Percentiles rank a stretch among this genome's conserved stretches.
Evolutionary conservation across 1,140 invertebrate species (phyloP).

Genomic region (Campodea augens): DNA sequence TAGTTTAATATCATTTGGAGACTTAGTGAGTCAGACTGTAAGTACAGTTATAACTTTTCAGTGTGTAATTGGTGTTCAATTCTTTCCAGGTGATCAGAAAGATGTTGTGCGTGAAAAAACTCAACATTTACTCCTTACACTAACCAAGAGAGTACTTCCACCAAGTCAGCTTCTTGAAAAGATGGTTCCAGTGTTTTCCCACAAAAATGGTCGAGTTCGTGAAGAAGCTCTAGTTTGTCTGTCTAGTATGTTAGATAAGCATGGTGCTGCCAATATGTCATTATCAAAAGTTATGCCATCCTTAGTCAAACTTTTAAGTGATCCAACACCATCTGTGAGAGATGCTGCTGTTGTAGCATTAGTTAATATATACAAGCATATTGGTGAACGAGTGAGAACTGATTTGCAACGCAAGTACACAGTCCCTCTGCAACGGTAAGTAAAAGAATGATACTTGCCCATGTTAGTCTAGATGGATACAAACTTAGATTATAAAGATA

Average conservation of each 20-base stretch:
- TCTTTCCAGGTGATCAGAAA: conserved; percentile 46
- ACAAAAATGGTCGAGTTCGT: conserved; percentile 70
- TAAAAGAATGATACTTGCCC: no score
- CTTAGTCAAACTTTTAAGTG: conserved; percentile 66
- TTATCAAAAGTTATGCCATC: conserved; percentile 61
- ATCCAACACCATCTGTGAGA: conserved; percentile 68
- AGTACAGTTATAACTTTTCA: no score
- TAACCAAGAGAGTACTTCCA: conserved; percentile 55
- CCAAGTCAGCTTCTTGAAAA: conserved; percentile 64
- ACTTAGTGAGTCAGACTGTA: no score
- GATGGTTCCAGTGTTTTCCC: conserved; percentile 47
- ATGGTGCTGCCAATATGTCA: conserved; percentile 60
- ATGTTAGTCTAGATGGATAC: no score
- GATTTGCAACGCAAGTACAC: conserved; percentile 65
- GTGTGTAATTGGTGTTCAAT: no score
- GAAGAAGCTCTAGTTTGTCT: conserved; percentile 57
- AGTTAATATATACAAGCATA: conserved; percentile 80
- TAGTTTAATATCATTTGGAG: no score
- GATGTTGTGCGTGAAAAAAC: conserved; percentile 68
- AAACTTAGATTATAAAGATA: no score
- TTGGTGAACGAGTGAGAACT: conserved; percentile 66
- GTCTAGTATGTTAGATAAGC: conserved; percentile 29
- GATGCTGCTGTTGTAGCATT: conserved; percentile 69
- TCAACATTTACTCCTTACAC: conserved; percentile 50
- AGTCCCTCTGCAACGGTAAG: no score